Evolutionary conservation across 1,140 invertebrate genomes (phyloP).

Genomic region (Stegodyphus dumicola): DNA sequence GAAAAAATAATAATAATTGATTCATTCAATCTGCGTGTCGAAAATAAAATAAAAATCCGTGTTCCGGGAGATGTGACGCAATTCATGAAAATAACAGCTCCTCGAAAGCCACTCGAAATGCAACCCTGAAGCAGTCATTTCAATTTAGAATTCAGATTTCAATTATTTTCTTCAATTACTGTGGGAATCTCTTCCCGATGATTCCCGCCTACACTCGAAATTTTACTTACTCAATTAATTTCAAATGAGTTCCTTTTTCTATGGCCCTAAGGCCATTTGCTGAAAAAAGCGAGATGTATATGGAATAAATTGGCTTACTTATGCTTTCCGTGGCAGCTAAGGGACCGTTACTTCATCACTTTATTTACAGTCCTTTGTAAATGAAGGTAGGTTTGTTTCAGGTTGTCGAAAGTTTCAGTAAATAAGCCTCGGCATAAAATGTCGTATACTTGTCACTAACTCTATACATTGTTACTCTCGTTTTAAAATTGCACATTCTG

Average conservation of each 20-base stretch:
- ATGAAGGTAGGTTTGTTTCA: too few relatives aligned
- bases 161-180: slow-evolving; percentile 61
- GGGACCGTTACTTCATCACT: too few relatives aligned
- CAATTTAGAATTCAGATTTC: slow-evolving; percentile 59
- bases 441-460: too few relatives aligned
- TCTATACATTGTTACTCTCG: too few relatives aligned
- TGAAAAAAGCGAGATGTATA: slow-evolving; percentile 15
- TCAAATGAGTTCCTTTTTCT: slow-evolving; percentile 34
- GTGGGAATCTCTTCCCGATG: not conserved
- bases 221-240: slow-evolving; percentile 60
- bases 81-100: not conserved
- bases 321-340: not conserved
- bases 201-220: not conserved
- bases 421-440: too few relatives aligned
- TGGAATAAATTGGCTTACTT: slow-evolving; percentile 46
- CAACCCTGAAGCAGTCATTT: slow-evolving; percentile 32
- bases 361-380: too few relatives aligned
- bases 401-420: too few relatives aligned
- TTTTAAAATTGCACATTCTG: too few relatives aligned
- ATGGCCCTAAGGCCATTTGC: not conserved
- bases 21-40: too few relatives aligned
- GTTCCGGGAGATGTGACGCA: too few relatives aligned
- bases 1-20: too few relatives aligned
- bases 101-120: not conserved
- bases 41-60: too few relatives aligned